A percentile compares a stretch with the other conserved stretches of the same genome.
Evolutionary conservation across 1,140 invertebrate genomes (phyloP).

Genomic region (Marisa cornuarietis): DNA sequence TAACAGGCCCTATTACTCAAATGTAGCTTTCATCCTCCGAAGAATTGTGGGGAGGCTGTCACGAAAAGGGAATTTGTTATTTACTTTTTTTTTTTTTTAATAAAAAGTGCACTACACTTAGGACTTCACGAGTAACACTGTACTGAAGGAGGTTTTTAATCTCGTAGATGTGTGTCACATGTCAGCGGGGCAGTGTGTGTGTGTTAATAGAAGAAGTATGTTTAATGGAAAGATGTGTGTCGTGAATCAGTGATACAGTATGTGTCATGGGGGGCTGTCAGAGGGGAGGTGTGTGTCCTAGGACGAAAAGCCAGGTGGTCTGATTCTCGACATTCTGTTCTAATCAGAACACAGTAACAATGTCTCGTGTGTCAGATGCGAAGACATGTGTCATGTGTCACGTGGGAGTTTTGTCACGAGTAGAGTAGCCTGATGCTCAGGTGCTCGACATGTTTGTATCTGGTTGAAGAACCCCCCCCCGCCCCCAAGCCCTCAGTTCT

Average conservation of each 20-base stretch:
- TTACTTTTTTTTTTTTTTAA: no score
- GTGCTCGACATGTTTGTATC: no score
- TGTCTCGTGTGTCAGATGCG: no score
- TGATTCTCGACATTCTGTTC: background rate
- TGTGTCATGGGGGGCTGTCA: background rate
- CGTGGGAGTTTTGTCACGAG: no score
- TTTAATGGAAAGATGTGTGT: background rate
- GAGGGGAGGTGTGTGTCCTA: background rate
- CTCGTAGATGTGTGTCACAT: no score
- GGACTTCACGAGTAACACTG: no score
- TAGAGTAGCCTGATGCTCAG: no score
- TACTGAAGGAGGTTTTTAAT: no score
- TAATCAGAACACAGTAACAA: background rate
- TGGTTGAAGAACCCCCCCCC: no score
- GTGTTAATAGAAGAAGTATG: background rate
- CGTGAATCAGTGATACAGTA: background rate
- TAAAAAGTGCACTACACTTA: no score
- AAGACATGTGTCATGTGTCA: no score
- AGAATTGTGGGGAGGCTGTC: background rate
- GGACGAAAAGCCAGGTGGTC: background rate
- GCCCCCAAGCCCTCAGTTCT: no score
- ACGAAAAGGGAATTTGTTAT: background rate
- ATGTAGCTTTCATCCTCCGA: background rate
- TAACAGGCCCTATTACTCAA: background rate
- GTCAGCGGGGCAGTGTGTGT: background rate